Percentiles rank a stretch among this genome's conserved stretches.
Conservation (phyloP, 2,797 vertebrate species). For the Falco cherrug region DNA sequence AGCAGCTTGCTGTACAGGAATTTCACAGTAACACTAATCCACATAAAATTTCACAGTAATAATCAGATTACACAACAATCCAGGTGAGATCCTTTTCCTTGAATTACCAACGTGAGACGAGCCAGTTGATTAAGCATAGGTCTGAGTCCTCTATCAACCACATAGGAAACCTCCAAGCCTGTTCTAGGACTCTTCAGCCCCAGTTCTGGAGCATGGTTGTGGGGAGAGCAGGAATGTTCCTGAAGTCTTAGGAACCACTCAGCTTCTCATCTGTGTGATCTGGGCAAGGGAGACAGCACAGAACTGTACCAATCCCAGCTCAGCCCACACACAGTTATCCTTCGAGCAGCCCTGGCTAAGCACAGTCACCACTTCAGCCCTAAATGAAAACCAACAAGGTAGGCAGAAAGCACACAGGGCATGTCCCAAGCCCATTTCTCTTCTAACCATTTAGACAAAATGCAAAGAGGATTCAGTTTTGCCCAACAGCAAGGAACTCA, state of each 20-base stretch:
- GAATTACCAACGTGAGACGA: neutral
- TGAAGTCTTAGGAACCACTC: neutral
- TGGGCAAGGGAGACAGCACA: neutral
- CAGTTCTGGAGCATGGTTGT: neutral
- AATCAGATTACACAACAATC: neutral
- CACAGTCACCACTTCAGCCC: neutral
- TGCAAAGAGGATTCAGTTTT: neutral
- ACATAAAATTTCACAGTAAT: neutral
- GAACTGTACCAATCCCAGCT: neutral
- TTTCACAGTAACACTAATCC: neutral
- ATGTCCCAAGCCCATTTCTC: neutral
- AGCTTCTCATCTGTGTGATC: neutral
- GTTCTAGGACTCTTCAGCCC: neutral
- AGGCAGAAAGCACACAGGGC: neutral
- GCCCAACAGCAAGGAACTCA: neutral
- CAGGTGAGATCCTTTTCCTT: neutral
- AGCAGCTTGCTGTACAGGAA: neutral
- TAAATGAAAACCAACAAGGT: neutral
- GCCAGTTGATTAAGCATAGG: neutral
- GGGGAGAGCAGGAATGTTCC: neutral
- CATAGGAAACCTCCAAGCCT: neutral
- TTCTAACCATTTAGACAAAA: neutral
- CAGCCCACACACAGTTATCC: neutral
- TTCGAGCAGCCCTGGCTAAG: neutral
- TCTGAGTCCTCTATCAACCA: neutral